Conservation (phyloP, 2,113 vertebrate genomes). For the Vidua chalybeata region DNA sequence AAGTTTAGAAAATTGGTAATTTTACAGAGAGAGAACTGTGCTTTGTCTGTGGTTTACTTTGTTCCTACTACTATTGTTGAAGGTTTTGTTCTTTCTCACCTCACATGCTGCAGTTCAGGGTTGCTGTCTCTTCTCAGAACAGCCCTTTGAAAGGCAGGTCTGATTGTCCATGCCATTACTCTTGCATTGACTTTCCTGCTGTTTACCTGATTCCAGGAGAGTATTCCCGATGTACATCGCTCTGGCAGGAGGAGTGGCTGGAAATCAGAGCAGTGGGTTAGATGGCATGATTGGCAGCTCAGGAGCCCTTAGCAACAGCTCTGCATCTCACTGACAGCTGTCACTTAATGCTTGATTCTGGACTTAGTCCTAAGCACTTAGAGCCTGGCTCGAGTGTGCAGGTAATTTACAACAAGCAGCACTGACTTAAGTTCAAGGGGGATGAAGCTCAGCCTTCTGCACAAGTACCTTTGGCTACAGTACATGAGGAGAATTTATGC, state of each 20-base stretch:
- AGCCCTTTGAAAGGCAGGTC: neutral
- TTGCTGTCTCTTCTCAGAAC: neutral
- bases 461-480: neutral
- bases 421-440: rapidly evolving
- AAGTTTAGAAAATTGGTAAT: neutral
- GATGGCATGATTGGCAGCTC: neutral
- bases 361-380: rapidly evolving
- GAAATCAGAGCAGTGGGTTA: neutral
- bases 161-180: neutral
- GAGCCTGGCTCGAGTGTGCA: neutral
- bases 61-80: neutral
- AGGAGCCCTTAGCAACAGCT: neutral
- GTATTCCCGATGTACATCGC: neutral
- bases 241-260: neutral
- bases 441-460: neutral
- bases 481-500: neutral
- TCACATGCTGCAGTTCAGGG: neutral
- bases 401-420: neutral
- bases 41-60: neutral
- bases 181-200: neutral
- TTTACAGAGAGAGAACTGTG: neutral
- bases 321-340: neutral
- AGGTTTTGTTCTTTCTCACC: neutral
- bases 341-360: neutral
- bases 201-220: neutral